Conservation (phyloP, 2,797 vertebrate genomes). For the Denticeps clupeoides region DNA sequence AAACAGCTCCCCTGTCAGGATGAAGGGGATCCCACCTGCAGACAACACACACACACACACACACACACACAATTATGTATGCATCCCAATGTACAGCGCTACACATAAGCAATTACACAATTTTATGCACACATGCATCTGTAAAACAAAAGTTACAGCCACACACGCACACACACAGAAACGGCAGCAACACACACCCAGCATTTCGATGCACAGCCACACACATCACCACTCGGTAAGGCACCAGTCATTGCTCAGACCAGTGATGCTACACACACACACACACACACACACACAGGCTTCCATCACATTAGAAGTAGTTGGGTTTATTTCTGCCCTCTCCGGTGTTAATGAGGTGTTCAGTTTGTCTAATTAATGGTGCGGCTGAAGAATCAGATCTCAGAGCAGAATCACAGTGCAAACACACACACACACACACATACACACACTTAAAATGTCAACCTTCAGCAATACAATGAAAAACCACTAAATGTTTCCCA, state of each 20-base stretch:
- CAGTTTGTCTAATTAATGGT: not conserved
- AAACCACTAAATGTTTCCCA: too few relatives aligned
- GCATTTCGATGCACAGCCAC: not conserved
- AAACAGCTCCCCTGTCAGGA: slow-evolving; percentile 85
- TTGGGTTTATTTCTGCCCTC: not conserved
- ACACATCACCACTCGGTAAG: not conserved
- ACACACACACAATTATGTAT: not conserved
- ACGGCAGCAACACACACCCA: not conserved
- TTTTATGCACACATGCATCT: too few relatives aligned
- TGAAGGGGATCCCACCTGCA: slow-evolving; percentile 85
- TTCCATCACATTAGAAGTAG: not conserved
- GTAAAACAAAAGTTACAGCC: too few relatives aligned
- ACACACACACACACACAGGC: not conserved
- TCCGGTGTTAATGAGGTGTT: not conserved
- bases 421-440: too few relatives aligned
- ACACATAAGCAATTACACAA: slow-evolving; percentile 3
- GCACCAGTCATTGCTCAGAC: too few relatives aligned
- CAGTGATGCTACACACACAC: not conserved
- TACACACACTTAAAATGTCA: too few relatives aligned
- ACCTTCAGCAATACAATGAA: too few relatives aligned
- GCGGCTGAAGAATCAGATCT: too few relatives aligned
- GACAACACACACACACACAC: not conserved
- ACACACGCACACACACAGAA: too few relatives aligned
- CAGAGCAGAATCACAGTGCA: too few relatives aligned
- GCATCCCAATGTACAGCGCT: too few relatives aligned